These are phyloP conservation scores for Ictalurus furcatus DNA, from an alignment of 2,113 vertebrate species.

Conservation along the genomic window DNA sequence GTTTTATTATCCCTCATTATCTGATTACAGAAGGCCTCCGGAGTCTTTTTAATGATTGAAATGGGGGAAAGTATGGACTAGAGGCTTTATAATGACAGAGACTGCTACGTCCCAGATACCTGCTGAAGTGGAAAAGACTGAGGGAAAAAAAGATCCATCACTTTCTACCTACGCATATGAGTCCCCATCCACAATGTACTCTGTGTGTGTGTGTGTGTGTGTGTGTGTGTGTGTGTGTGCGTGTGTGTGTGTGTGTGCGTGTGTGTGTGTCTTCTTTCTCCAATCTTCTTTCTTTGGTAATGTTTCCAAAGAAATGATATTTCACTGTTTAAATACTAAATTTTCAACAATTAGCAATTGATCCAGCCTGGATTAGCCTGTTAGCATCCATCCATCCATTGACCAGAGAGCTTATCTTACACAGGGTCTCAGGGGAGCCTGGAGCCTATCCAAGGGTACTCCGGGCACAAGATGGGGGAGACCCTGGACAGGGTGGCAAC, in stretches of 20 bases:
- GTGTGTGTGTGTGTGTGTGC: neutral
- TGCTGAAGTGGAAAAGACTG: conserved; percentile 40
- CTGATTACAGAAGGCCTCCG: conserved; percentile 4
- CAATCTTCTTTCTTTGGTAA: no score
- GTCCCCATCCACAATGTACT: neutral
- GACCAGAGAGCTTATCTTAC: no score
- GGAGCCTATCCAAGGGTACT: no score
- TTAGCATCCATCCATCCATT: no score
- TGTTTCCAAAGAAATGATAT: neutral
- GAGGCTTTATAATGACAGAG: conserved; percentile 25
- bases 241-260: no score
- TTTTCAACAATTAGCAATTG: neutral
- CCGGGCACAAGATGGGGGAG: no score
- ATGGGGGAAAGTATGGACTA: conserved; percentile 10
- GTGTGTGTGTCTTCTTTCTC: neutral
- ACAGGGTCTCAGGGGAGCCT: no score
- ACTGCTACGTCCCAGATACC: conserved; percentile 37
- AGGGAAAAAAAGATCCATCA: conserved; percentile 37
- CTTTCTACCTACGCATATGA: conserved; percentile 16
- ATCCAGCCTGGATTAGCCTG: neutral
- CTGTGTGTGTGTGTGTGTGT: conserved; percentile 4
- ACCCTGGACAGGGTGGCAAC: no score
- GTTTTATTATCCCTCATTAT: conserved; percentile 36
- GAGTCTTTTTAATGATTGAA: conserved; percentile 19
- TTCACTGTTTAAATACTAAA: neutral